Evolutionary conservation across 23 tunicate genomes (phyloP), one percentile per base, ranked within the genome.

Genomic region (Botrylloides violaceus): DNA sequence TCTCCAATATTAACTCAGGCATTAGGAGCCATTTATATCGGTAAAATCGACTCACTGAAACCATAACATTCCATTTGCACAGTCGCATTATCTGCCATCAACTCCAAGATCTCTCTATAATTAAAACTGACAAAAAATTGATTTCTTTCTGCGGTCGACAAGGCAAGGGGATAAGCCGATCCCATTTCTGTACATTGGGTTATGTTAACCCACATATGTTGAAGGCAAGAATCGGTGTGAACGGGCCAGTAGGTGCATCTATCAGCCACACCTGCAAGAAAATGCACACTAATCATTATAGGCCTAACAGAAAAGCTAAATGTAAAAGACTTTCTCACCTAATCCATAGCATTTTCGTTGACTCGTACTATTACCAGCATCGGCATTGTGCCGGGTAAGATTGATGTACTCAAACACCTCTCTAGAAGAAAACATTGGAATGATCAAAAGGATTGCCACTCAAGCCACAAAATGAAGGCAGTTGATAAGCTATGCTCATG

Each of bases 21-120:
- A 23, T 23, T 58, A 4, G 26, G 3, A 58, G 26, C 62, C 26
- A 4, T 4, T 9, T 5, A 58, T 58, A 4, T 4, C 26, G 5
- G 23, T 58, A 9, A 4, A 58, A 58, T 29, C 3, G 3, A 63
- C 35, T 15, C 29, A 68, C 74, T 37, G 57, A 68, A 68, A 32
- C 74, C 74, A 68, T 68, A 68, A 25, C 74, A 68, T 36, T 36
- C 58, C 74, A 68, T 68, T 1, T 68, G 74, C 9, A 32, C 74
- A 4, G 58, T 68, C 1, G 57, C 21, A 22, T 68, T 68, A 4
- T 6, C 31, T 37, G 24, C 58, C 74, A 68, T 68, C 15, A 68
- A 32, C 37, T 35, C 74, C 59, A 68, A 2, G 0, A 37, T 43
- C 7, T 43, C 28, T 23, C 32, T 39, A 22, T 32, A 43, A 68